Base-by-base conservation (phyloP, 2,113 vertebrate genomes). In the Oreamnos americanus region DNA sequence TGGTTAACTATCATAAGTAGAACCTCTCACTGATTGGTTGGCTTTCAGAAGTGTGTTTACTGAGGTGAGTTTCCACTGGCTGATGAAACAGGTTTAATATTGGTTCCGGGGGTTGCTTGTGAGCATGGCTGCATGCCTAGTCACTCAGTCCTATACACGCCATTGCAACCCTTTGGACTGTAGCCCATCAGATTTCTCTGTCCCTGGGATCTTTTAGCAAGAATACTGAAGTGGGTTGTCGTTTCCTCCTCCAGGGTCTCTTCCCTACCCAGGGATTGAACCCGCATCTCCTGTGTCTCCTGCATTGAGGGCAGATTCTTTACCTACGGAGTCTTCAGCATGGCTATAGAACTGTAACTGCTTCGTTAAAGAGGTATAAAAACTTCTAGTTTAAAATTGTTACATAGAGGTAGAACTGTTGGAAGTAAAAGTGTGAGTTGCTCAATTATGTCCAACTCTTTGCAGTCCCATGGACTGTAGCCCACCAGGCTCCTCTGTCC, bases 81-180 rank as follows among this genome's bases (percentile, higher is more conserved):
- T 90, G 64, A 87, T 74, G 13, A 95, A 94, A 55, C 43, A 92
- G 53, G 11, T 57, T 57, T 64, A 78, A 76, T 58, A 30, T 7
- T 51, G 6, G 2, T 76, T 90, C 30, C 55, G 45, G 9, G 11
- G 36, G 28, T 76, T 90, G 21, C 51, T 82, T 86, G 26, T 43
- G 28, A 57, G 13, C 8, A 23, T 62, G 30, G 9, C 16, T 81
- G 36, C 10, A 23, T 74, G 67, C 36, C 39, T 25, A 23, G 4
- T 23, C 64, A 6, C 19, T 74, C 5, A 39, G 36, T 39, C 67
- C 67, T 74, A 39, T 13, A 13, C 21, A 25, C 2, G 3, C 36
- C 11, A 6, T 13, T 74, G n/a, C 67, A 39, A 39, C n/a, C n/a
- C n/a, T 71, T 39, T 23, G n/a, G 36, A 12, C 36, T 71, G 10